Conservation (phyloP, 2,797 vertebrate genomes). For the Florisuga fusca region DNA sequence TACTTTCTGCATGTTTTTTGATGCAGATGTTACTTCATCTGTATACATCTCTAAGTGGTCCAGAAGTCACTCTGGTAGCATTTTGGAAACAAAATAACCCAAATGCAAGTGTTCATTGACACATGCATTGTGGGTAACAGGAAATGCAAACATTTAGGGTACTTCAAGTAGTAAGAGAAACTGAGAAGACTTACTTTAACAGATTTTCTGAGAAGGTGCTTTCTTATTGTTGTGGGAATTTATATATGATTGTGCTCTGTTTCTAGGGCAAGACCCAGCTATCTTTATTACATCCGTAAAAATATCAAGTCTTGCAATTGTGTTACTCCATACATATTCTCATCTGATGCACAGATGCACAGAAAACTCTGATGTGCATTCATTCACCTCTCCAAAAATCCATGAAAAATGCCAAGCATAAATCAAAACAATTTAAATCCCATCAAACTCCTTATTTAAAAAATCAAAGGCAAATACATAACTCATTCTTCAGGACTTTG, state of each 20-base stretch:
- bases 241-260: not conserved
- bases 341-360: not conserved
- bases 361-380: not conserved
- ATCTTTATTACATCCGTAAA: not conserved
- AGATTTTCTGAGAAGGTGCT: not conserved
- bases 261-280: not conserved
- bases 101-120: not conserved
- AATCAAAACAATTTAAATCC: not conserved
- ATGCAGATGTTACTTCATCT: not conserved
- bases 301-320: not conserved
- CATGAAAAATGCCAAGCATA: not conserved
- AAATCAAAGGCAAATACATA: not conserved
- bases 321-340: not conserved
- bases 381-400: not conserved
- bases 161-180: not conserved
- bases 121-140: not conserved
- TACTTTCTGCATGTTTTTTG: not conserved
- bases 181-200: not conserved
- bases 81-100: not conserved
- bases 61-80: not conserved
- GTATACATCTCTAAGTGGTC: not conserved
- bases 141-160: not conserved
- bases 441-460: not conserved
- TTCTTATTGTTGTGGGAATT: not conserved
- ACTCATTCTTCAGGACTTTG: not conserved